Percentiles rank a stretch among this genome's conserved stretches.
Evolutionary conservation across 1,140 invertebrate species (phyloP).

Genomic region (Lysiphlebus fabarum): DNA sequence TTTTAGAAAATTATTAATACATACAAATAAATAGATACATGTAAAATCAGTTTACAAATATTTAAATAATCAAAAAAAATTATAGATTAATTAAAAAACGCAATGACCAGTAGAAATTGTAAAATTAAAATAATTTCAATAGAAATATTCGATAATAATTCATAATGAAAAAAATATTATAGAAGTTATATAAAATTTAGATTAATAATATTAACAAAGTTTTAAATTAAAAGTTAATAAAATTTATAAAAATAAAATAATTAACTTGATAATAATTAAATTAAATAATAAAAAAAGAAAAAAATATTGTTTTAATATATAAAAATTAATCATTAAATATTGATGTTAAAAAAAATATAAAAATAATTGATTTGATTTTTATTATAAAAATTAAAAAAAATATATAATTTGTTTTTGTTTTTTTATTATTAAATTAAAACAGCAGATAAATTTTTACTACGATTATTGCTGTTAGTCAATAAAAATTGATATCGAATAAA

Average conservation of each 20-base stretch:
- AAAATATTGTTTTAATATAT: no score
- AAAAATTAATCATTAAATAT: no score
- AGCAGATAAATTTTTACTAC: conserved; percentile 13
- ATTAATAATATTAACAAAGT: no score
- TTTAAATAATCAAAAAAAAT: neutral
- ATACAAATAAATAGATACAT: neutral
- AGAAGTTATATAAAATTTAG: no score
- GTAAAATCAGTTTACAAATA: neutral
- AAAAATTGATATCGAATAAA: conserved; percentile 41
- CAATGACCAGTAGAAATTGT: conserved; percentile 36
- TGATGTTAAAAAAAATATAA: no score
- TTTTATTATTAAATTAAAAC: conserved; percentile 25
- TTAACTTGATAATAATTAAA: no score
- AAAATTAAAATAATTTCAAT: conserved; percentile 27
- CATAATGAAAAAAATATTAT: conserved; percentile 14
- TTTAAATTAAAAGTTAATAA: no score
- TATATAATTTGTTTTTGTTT: no score
- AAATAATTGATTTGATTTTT: no score
- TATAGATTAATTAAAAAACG: conserved; percentile 29
- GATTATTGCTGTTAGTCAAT: conserved; percentile 29
- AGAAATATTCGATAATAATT: conserved; percentile 28
- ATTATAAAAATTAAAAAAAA: no score
- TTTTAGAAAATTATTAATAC: neutral
- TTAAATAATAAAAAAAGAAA: no score
- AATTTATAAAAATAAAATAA: no score